Evolutionary conservation across 1,140 invertebrate genomes (phyloP).

Genomic region (Drosophila setifemur): DNA sequence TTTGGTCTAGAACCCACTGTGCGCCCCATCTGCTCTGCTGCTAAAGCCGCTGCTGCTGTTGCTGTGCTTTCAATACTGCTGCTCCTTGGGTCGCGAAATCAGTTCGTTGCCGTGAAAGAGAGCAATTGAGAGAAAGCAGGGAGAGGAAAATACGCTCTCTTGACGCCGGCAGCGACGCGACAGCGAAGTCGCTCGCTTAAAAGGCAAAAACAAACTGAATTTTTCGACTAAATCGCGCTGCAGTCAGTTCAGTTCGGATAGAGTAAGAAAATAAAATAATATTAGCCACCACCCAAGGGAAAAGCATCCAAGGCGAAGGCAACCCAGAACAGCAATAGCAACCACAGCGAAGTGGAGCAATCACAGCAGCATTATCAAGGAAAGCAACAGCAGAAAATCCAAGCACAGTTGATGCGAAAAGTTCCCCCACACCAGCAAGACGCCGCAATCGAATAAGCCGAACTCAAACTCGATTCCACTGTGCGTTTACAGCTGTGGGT

Average conservation of each 20-base stretch:
- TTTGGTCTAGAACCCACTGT: too few relatives aligned
- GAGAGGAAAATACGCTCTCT: too few relatives aligned
- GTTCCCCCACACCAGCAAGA: constrained; percentile 14
- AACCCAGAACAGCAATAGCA: background rate
- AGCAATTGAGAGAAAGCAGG: too few relatives aligned
- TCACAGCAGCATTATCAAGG: background rate
- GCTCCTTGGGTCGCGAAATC: constrained; percentile 63
- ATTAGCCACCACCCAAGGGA: constrained; percentile 30
- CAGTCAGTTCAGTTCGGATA: constrained; percentile 70
- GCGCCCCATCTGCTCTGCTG: constrained; percentile 67
- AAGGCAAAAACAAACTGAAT: too few relatives aligned
- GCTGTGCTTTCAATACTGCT: constrained; percentile 34
- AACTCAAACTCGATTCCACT: constrained; percentile 45
- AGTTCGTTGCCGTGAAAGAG: constrained; percentile 78
- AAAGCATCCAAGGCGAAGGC: constrained; percentile 52
- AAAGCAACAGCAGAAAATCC: constrained; percentile 2
- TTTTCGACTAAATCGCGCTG: too few relatives aligned
- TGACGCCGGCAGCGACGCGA: too few relatives aligned
- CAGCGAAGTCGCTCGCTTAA: too few relatives aligned
- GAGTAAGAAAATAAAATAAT: too few relatives aligned
- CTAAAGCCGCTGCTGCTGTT: constrained; percentile 14
- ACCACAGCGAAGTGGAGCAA: constrained; percentile 1
- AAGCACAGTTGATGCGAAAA: constrained; percentile 23
- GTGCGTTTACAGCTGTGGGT: constrained; percentile 35
- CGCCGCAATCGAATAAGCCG: constrained; percentile 52